Percentiles rank a stretch among this genome's conserved stretches.
phyloP scores from a whole-genome alignment of 2,797 vertebrate genomes.

The Hemibagrus guttatus region DNA sequence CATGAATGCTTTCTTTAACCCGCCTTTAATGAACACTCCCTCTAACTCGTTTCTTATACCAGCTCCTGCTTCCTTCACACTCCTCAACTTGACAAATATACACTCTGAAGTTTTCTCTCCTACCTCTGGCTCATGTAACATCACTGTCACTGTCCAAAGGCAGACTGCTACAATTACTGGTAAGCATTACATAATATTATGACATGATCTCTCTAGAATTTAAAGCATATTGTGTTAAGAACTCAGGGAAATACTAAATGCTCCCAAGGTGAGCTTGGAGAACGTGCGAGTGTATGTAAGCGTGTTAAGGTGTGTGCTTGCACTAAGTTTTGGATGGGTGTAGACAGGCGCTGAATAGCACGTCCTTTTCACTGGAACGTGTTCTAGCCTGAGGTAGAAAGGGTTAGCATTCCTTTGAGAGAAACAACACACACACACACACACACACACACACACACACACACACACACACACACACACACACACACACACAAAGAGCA shows the following conservation, averaged over 20 bases:
- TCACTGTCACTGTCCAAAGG: conserved; percentile 2
- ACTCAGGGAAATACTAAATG: background rate
- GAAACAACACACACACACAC: background rate
- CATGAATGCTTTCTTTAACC: conserved; percentile 20
- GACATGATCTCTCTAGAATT: background rate
- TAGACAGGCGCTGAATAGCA: conserved; percentile 32
- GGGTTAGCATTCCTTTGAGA: conserved; percentile 26
- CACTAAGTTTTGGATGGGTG: conserved; percentile 43
- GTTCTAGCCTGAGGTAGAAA: conserved; percentile 26
- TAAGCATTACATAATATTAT: background rate
- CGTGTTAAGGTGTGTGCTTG: conserved; percentile 47
- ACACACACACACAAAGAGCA: background rate
- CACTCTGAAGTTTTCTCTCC: background rate
- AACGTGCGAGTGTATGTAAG: too few species aligned
- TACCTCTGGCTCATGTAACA: background rate
- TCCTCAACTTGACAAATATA: background rate
- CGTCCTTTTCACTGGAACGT: conserved; percentile 5
- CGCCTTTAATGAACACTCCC: conserved; percentile 57
- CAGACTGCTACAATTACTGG: conserved; percentile 17
- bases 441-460: background rate
- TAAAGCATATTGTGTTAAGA: background rate
- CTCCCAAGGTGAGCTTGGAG: background rate
- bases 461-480: background rate
- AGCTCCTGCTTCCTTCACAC: conserved; percentile 22
- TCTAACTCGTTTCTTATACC: conserved; percentile 45